phyloP scores from a whole-genome alignment of 2,888 invertebrate species.

The Didymodactylos carnosus region DNA sequence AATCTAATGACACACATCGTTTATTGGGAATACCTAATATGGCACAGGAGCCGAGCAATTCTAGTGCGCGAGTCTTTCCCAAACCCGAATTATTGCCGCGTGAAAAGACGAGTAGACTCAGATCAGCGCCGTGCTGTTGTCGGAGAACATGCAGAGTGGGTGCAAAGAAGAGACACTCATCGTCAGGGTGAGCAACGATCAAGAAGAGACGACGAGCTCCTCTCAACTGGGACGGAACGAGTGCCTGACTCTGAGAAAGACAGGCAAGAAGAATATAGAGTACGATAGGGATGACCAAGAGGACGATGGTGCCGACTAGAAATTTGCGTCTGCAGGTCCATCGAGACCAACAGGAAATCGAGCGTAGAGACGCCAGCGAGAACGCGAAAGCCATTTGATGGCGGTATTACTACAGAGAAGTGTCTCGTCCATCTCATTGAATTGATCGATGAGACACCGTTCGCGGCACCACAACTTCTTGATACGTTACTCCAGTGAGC shows the following conservation, averaged over 20 bases:
- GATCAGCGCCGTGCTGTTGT: neutral
- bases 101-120: neutral
- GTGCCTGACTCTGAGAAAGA: neutral
- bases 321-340: neutral
- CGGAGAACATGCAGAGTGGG: constrained; percentile 39
- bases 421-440: no score
- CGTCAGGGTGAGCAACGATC: constrained; percentile 85
- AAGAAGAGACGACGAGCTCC: constrained; percentile 44
- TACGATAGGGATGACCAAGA: neutral
- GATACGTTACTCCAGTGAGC: no score
- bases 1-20: neutral
- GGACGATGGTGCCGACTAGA: neutral
- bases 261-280: neutral
- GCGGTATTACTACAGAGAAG: no score
- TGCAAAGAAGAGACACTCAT: constrained; percentile 97
- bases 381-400: no score
- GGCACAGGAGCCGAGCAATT: neutral
- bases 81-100: neutral
- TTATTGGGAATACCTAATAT: neutral
- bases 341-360: neutral
- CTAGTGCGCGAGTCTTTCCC: neutral
- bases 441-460: no score
- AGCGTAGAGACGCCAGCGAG: no score
- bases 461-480: no score
- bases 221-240: neutral